Evolutionary conservation across 2,888 invertebrate genomes (phyloP), one percentile per base, ranked within the genome.

Genomic region (Acrocyrtus sp.): DNA sequence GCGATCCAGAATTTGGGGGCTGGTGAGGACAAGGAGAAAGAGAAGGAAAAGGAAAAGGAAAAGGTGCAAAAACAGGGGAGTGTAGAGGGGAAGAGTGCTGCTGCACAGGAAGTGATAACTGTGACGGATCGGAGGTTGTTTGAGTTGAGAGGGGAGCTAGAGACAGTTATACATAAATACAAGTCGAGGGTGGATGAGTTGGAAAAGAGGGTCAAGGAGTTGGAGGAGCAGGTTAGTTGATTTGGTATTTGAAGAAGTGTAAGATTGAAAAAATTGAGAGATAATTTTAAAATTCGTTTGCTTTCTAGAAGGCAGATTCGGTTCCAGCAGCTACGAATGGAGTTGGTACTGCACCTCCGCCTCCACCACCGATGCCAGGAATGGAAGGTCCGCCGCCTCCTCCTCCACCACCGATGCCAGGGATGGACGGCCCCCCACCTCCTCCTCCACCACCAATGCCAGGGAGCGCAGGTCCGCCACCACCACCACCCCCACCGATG

Each of bases 201-300:
- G 53, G 85, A 87, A 81, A 82, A 83, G 62, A 79, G 81, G 43
- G 82, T 85, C 17, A 79, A 80, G 22, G 81, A 81, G 29, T 75
- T 84, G n/a, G 74, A 85, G 70, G 85, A 81, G 87, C 87, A n/a
- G n/a, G n/a, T n/a, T n/a, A n/a, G n/a, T n/a, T n/a, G n/a, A n/a
- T 86, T 45, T 86, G 87, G 10, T 87, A 88, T 69, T 88, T 89
- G 66, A 86, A 87, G 82, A 83, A 83, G 58, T 54, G 75, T 65
- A 22, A 17, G 17, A 54, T 15, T 45, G 29, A 60, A 27, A 10
- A 58, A 50, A 39, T 4, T 15, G 21, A 47, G 10, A 19, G 19
- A 6, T n/a, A 12, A 47, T 17, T 17, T 17, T 47, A 8, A n/a
- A 8, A 12, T n/a, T 12, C 41, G 15, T 29, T 29, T 54, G 54